These are phyloP conservation scores for Hirundichthys speculiger DNA, from an alignment of 2,113 vertebrate genomes.

Conservation along the genomic window DNA sequence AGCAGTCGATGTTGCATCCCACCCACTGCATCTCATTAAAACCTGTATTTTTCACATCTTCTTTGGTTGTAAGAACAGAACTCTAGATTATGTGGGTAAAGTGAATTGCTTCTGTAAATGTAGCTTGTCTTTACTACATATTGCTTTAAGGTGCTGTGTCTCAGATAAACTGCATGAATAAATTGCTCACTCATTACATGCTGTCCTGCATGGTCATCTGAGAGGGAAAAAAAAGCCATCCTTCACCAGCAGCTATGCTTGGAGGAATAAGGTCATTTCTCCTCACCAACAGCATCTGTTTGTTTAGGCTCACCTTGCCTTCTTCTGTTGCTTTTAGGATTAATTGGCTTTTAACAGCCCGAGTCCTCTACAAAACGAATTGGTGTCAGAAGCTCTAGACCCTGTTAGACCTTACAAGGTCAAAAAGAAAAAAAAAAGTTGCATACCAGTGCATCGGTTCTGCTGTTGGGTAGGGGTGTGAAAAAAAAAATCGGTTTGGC, in stretches of 20 bases:
- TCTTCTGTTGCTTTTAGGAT: constrained; percentile 13
- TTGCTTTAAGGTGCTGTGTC: neutral
- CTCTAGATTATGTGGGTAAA: constrained; percentile 1
- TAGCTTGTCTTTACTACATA: neutral
- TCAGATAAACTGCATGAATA: constrained; percentile 6
- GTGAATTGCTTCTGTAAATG: neutral
- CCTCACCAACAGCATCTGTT: constrained; percentile 37
- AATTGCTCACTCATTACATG: constrained; percentile 36
- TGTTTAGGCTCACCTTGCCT: constrained; percentile 20
- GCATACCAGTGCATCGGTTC: too few relatives aligned
- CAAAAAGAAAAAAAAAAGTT: constrained; percentile 15
- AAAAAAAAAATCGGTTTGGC: too few relatives aligned
- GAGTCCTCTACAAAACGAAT: constrained; percentile 38
- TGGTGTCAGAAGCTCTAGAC: constrained; percentile 3
- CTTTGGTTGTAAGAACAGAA: constrained; percentile 3
- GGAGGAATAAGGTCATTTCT: constrained; percentile 35
- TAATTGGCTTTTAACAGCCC: constrained; percentile 44
- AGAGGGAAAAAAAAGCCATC: constrained; percentile 41
- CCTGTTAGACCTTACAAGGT: constrained; percentile 10
- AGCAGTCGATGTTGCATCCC: too few relatives aligned
- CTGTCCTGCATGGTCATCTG: constrained; percentile 19
- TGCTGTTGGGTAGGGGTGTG: too few relatives aligned
- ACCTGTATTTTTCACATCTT: neutral
- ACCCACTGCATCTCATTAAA: too few relatives aligned
- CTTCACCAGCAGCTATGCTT: constrained; percentile 40